Percentiles rank a stretch among this genome's conserved stretches.
Conservation (phyloP, 2,113 vertebrate species). For the Aegithalos caudatus region DNA sequence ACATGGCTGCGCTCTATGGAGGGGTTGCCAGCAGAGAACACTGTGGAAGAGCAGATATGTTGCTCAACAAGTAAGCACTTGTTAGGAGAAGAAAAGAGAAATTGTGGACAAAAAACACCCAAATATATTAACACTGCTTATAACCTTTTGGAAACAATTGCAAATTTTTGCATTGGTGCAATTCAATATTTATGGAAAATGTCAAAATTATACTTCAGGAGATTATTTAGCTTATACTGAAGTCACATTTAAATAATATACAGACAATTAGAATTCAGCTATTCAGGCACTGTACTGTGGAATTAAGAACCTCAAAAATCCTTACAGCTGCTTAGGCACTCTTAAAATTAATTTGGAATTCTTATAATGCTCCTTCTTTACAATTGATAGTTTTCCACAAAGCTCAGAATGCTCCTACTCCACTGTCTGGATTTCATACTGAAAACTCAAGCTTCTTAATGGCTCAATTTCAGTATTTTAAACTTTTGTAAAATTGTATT, state of each 20-base stretch:
- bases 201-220: not conserved
- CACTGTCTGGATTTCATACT: not conserved
- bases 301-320: not conserved
- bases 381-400: not conserved
- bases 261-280: not conserved
- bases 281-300: not conserved
- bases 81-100: not conserved
- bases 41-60: not conserved
- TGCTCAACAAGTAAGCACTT: not conserved
- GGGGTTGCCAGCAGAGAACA: not conserved
- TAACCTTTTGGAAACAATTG: not conserved
- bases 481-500: not conserved
- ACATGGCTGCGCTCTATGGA: conserved; percentile 72
- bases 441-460: not conserved
- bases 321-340: not conserved
- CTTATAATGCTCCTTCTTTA: not conserved
- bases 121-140: not conserved
- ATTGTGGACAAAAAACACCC: not conserved
- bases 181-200: not conserved
- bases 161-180: fast-evolving
- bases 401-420: not conserved
- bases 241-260: not conserved
- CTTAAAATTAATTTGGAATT: not conserved
- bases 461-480: not conserved
- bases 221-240: not conserved